Evolutionary conservation across 2,888 invertebrate genomes (phyloP).

Genomic region (Spilarctia lutea): DNA sequence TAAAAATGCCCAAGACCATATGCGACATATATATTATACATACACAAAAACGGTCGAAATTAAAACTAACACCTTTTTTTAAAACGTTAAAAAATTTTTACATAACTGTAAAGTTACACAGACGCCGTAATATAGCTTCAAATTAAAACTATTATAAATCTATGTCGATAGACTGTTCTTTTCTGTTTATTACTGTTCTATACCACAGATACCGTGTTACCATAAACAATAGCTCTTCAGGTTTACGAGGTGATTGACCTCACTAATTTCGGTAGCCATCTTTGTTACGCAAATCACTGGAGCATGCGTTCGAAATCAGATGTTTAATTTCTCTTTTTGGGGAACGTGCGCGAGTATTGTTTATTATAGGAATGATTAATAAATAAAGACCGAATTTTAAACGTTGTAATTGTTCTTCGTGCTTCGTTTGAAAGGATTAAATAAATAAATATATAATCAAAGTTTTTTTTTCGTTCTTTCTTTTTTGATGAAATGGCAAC

Average conservation of each 20-base stretch:
- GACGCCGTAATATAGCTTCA: neutral
- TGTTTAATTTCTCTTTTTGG: neutral
- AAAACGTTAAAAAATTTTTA: too few relatives aligned
- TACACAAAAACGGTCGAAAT: too few relatives aligned
- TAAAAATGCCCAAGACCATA: too few relatives aligned
- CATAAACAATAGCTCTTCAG: slow-evolving; percentile 9
- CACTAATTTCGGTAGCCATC: slow-evolving; percentile 24
- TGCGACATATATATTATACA: too few relatives aligned
- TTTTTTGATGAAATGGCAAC: too few relatives aligned
- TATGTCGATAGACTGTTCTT: neutral
- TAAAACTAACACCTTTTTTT: too few relatives aligned
- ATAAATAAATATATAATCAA: too few relatives aligned
- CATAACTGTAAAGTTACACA: neutral
- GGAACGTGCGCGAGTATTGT: neutral
- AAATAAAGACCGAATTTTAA: too few relatives aligned
- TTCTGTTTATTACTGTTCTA: neutral
- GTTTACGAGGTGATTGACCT: slow-evolving; percentile 6
- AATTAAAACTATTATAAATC: neutral
- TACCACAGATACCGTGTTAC: neutral
- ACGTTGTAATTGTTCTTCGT: too few relatives aligned
- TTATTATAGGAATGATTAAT: too few relatives aligned
- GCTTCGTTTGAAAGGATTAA: too few relatives aligned
- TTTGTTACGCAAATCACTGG: slow-evolving; percentile 11
- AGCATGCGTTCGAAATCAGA: neutral
- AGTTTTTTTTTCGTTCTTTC: too few relatives aligned